Percentiles rank a stretch among this genome's conserved stretches.
phyloP scores from a whole-genome alignment of 2,113 vertebrate species.

The Chaenogobius annularis region DNA sequence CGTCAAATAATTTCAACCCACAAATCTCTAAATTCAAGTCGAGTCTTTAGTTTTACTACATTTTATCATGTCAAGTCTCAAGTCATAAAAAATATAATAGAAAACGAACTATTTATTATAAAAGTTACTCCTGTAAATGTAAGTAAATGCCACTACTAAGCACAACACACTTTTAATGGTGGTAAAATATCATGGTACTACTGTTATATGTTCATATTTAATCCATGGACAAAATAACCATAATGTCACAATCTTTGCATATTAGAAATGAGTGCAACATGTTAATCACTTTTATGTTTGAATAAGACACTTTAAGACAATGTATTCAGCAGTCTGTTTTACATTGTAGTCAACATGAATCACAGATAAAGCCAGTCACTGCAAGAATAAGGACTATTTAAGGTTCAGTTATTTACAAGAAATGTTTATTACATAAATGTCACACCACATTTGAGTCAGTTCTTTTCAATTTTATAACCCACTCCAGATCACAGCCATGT shows the following conservation, averaged over 20 bases:
- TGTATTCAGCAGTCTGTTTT: background rate
- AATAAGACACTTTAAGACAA: background rate
- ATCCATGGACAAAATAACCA: background rate
- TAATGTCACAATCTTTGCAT: background rate
- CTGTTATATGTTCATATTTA: background rate
- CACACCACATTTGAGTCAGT: conserved; percentile 3
- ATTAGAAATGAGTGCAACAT: background rate
- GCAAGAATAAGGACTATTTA: background rate
- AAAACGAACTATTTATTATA: too few species aligned
- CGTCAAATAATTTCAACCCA: too few species aligned
- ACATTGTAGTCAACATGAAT: background rate
- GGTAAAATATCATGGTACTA: background rate
- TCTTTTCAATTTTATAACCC: background rate
- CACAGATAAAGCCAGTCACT: background rate
- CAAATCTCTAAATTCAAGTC: too few species aligned
- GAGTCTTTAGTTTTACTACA: too few species aligned
- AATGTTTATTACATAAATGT: conserved; percentile 1
- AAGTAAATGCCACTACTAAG: too few species aligned
- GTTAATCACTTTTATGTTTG: background rate
- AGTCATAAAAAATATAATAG: too few species aligned
- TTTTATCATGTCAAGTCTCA: too few species aligned
- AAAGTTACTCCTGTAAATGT: too few species aligned
- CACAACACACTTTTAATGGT: background rate
- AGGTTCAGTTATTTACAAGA: conserved; percentile 4
- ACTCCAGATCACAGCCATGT: background rate